A percentile compares a stretch with the other conserved stretches of the same genome.
These are phyloP conservation scores for Apodemia mormo DNA, from an alignment of 2,888 invertebrate species.

Conservation along the genomic window DNA sequence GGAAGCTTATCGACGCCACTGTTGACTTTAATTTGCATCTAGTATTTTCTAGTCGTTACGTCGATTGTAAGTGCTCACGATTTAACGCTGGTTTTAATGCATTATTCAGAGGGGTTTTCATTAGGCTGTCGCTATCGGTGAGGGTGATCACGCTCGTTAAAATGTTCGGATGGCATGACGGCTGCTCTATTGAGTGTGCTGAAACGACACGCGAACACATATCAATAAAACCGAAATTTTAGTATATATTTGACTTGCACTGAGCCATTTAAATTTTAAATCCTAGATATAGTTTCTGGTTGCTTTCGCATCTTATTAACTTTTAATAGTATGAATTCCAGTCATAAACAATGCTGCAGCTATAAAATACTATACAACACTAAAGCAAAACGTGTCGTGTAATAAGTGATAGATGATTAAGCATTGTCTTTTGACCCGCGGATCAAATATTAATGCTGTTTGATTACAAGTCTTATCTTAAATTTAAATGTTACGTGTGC, in stretches of 20 bases:
- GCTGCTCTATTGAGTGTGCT: constrained; percentile 63
- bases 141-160: constrained; percentile 76
- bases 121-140: constrained; percentile 76
- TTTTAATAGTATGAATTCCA: background rate
- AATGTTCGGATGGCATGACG: constrained; percentile 80
- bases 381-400: constrained; percentile 17
- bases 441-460: constrained; percentile 10
- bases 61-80: constrained; percentile 77
- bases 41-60: constrained; percentile 69
- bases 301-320: constrained; percentile 1
- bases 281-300: background rate
- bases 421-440: constrained; percentile 3
- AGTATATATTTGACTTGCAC: background rate
- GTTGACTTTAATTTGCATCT: constrained; percentile 77
- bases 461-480: constrained; percentile 6
- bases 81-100: constrained; percentile 81
- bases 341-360: constrained; percentile 11
- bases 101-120: constrained; percentile 81
- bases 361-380: constrained; percentile 13
- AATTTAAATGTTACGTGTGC: constrained; percentile 7
- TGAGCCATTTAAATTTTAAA: background rate
- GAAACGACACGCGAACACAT: constrained; percentile 57
- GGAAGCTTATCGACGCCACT: constrained; percentile 69
- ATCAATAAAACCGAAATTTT: constrained; percentile 52
- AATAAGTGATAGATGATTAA: constrained; percentile 13